Evolutionary conservation across 2,888 invertebrate species (phyloP), one percentile per base, ranked within the genome.

Genomic region (Mesochorus sp.): DNA sequence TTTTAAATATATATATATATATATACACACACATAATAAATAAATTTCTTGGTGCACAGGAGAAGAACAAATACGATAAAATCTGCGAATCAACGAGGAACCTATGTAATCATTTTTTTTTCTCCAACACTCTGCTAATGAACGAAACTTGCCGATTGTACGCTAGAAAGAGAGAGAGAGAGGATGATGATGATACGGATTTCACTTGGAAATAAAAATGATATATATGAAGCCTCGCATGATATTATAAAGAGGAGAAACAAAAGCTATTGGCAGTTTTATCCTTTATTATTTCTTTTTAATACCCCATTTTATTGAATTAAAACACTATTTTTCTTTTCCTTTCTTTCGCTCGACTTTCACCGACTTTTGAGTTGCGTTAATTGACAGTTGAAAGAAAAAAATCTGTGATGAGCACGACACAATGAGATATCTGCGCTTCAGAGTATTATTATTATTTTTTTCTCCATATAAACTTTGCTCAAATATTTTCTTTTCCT

Each of bases 371-470:
- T 74, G 79, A 44, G 68, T 79, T 64, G 81, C 28, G 42, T 82
- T 86, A 87, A 88, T 85, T 87, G 85, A 84, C 84, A n/a, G n/a
- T n/a, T 84, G 70, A 14, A n/a, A 14, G 42, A 42, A 42, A 42
- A 42, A 42, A n/a, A 42, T 31, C 3, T 82, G 82, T 84, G 83
- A 83, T 82, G 81, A 81, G 80, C 80, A 80, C n/a, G n/a, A n/a
- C n/a, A n/a, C n/a, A n/a, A n/a, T n/a, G n/a, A n/a, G n/a, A n/a
- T n/a, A n/a, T n/a, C n/a, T n/a, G n/a, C n/a, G n/a, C n/a, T n/a
- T n/a, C n/a, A n/a, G n/a, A n/a, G n/a, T n/a, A n/a, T n/a, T n/a
- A n/a, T n/a, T n/a, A n/a, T n/a, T n/a, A n/a, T n/a, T n/a, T n/a
- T n/a, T n/a, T n/a, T n/a, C n/a, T n/a, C n/a, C n/a, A n/a, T n/a